Evolutionary conservation across 2,888 invertebrate genomes (phyloP), one percentile per base, ranked within the genome.

Genomic region (Tetheella fluctuosa): DNA sequence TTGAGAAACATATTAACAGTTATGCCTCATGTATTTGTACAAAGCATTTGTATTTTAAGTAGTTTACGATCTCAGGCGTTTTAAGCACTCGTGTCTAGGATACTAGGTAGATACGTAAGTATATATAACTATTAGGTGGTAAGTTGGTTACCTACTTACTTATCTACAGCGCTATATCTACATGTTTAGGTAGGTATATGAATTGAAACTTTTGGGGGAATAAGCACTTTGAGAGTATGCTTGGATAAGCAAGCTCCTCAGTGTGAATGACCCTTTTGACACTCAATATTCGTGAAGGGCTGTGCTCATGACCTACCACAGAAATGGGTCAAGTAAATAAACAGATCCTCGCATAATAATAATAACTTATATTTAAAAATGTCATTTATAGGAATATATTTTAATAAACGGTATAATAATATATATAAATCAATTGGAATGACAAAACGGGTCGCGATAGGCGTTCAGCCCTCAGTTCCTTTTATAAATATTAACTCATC

Each of bases 401-500:
- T n/a, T n/a, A n/a, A n/a, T n/a, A n/a, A n/a, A n/a, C 52, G 17
- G 17, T 42, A 17, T 17, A 17, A 42, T 7, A 17, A 17, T 8
- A 17, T 17, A 48, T 0, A 48, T 48, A 20, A 48, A 48, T 48
- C 48, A 48, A n/a, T 48, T 48, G 48, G 42, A 48, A 48, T 48
- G n/a, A 48, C 3, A 17, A 8, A 20, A n/a, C 10, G 3, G 48
- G 7, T 20, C 54, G 42, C 52, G 59, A 59, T 54, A 58, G 17
- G 20, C 53, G 37, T 58, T 48, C 20, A 28, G 57, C 56, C 23
- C 34, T 7, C 30, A 48, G 34, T 57, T 62, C 59, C 61, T 58
- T 60, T 58, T 59, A 59, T 64, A 55, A 54, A 67, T 59, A 71
- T 73, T 74, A 71, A 65, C 62, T 74, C 76, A 75, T 79, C 70